These are phyloP conservation scores for Aporophyla nigra DNA, from an alignment of 2,888 invertebrate genomes.

Conservation along the genomic window DNA sequence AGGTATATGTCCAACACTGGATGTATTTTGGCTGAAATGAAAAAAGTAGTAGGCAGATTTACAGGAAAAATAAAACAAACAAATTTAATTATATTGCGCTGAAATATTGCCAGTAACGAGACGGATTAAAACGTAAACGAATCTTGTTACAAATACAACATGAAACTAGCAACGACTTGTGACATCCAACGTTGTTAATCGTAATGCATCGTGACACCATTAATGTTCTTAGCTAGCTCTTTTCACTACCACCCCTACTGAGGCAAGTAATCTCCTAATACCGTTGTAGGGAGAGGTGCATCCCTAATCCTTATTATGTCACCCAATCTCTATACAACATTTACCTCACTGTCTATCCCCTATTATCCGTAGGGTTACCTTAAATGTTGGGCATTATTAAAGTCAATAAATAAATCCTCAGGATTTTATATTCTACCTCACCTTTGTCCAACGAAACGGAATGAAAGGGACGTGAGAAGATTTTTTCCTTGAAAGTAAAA, in stretches of 20 bases:
- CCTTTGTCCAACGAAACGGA: conserved; percentile 58
- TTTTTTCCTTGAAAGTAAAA: conserved; percentile 55
- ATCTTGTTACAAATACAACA: conserved; percentile 22
- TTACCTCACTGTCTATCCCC: conserved; percentile 19
- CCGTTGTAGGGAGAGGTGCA: conserved; percentile 45
- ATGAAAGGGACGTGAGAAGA: conserved; percentile 55
- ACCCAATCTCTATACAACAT: conserved; percentile 31
- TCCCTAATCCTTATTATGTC: conserved; percentile 58
- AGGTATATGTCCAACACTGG: too few species aligned
- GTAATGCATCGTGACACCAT: conserved; percentile 29
- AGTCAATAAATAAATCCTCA: conserved; percentile 60
- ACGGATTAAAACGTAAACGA: conserved; percentile 21
- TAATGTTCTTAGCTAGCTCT: conserved; percentile 29
- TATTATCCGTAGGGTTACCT: conserved; percentile 38
- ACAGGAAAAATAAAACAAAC: neutral
- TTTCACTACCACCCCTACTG: conserved; percentile 35
- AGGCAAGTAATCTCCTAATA: conserved; percentile 59
- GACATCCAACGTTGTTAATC: conserved; percentile 1
- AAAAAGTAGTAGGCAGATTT: neutral
- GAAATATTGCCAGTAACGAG: neutral
- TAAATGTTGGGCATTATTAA: conserved; percentile 50
- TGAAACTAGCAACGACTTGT: conserved; percentile 12
- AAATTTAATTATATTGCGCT: neutral
- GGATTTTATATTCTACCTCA: conserved; percentile 49
- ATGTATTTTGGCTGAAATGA: too few species aligned